Conservation (phyloP, 2,888 invertebrate species). For the Scotopteryx bipunctaria region DNA sequence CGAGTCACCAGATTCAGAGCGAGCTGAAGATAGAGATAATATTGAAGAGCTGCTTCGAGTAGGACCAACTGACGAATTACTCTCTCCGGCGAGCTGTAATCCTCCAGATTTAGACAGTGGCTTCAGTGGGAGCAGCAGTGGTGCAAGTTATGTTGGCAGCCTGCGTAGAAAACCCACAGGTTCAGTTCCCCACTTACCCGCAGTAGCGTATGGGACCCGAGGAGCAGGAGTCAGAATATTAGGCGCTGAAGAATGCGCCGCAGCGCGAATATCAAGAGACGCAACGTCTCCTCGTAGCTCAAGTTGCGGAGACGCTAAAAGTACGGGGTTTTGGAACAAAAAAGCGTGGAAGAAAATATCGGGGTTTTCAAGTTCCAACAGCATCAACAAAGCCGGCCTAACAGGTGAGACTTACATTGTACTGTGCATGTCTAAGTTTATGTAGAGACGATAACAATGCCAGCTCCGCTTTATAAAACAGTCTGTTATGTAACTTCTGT, state of each 20-base stretch:
- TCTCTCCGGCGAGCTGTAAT: slow-evolving; percentile 87
- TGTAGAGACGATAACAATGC: slow-evolving; percentile 23
- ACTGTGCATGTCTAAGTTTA: slow-evolving; percentile 20
- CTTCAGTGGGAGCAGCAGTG: slow-evolving; percentile 92
- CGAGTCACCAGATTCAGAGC: slow-evolving; percentile 85
- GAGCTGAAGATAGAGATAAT: slow-evolving; percentile 85
- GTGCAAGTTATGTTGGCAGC: slow-evolving; percentile 90
- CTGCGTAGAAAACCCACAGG: slow-evolving; percentile 83
- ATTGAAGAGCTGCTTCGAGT: slow-evolving; percentile 86
- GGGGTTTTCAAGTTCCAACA: slow-evolving; percentile 88
- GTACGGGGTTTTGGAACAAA: slow-evolving; percentile 87
- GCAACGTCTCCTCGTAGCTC: slow-evolving; percentile 73
- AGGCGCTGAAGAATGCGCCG: slow-evolving; percentile 70
- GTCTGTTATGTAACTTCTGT: slow-evolving; percentile 50
- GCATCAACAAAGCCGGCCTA: slow-evolving; percentile 86
- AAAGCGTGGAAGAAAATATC: slow-evolving; percentile 91
- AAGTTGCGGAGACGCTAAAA: slow-evolving; percentile 76
- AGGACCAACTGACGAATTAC: slow-evolving; percentile 87
- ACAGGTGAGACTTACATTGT: slow-evolving; percentile 82
- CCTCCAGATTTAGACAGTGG: slow-evolving; percentile 90
- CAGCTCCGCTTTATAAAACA: slow-evolving; percentile 33
- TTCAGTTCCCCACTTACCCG: slow-evolving; percentile 78
- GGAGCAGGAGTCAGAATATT: slow-evolving; percentile 76
- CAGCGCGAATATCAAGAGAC: slow-evolving; percentile 69
- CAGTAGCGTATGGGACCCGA: slow-evolving; percentile 79